Evolutionary conservation across 1,140 invertebrate species (phyloP), one percentile per base, ranked within the genome.

Genomic region (Drosophila subpulchrella): DNA sequence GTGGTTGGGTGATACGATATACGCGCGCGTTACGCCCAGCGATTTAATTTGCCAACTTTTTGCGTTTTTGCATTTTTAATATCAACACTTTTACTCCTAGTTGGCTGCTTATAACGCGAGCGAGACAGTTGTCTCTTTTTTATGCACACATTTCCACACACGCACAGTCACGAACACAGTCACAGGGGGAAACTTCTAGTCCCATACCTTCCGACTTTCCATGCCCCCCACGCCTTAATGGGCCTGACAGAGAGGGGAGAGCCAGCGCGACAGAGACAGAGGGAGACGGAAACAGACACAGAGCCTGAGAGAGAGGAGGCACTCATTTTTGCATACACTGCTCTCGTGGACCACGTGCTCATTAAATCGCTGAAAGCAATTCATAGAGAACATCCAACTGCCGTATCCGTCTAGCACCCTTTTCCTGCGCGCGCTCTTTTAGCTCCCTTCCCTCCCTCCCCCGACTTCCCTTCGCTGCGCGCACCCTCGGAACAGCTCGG

Each of bases 121-220:
- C 42, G 61, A 84, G 80, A 89, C 84, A 81, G 81, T 90, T 90
- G 84, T 88, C 84, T 84, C 84, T 89, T 88, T 89, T 83, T 71
- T 48, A 68, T 82, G 48, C 55, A 70, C 57, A 58, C 30, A 44
- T 50, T 47, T 47, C 12, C 27, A 30, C 30, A 57, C 46, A 71
- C 20, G 55, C 41, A 56, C 41, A 63, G 36, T 17, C 24, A 55
- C 41, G 47, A 15, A 63, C 24, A 50, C 36, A 55, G 34, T 67
- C 24, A 50, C 54, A 46, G 30, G 58, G 30, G 41, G 34, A 30
- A 53, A 53, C 32, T 47, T 12, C 50, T 53, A 24, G 12, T 54
- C 27, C 39, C 17, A 11, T 15, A 32, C 42, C 36, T 30, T 41
- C 46, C 54, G 15, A 75, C 30, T 66, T 44, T 67, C 13, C 36